Base-by-base conservation (phyloP, 2,888 invertebrate genomes). In the Drosophila picticornis region DNA sequence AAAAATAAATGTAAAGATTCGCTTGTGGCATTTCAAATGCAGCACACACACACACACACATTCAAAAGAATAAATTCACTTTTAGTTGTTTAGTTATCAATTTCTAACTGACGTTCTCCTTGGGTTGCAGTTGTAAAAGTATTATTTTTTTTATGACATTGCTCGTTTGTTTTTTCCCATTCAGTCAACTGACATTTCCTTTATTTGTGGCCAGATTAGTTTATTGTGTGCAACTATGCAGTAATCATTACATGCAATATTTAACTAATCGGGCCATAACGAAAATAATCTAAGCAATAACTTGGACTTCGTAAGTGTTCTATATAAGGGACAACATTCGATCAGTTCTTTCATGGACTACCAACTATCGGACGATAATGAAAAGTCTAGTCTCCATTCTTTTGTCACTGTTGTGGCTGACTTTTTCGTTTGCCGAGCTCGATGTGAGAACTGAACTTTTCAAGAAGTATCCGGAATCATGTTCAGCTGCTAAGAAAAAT, bases 401-500 rank as follows among this genome's bases (percentile, higher is more conserved):
- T 11, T 31, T 65, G 53, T 34, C 72, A 48, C 43, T 57, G 10
- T 10, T 55, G 9, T 65, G 53, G 38, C 53, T 75, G 50, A 22
- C 31, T 5, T 13, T 57, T 4, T 31, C 32, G 29, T n/a, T 19
- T 11, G 73, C 58, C 22, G 57, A 31, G 7, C 16, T 10, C 2
- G 7, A 63, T 25, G 11, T 38, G n/a, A n/a, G 7, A 9, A 34
- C 16, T 19, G 4, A 11, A 13, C 36, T 36, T 1, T 34, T 40
- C 5, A 65, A 64, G 4, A 70, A 70, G 11, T 66, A 65, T 63
- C 62, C 70, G 3, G 65, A 59, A 11, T 80, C 77, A 16, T 77
- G 77, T 4, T 31, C 51, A 10, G 31, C 61, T 13, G 75, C 76
- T 22, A 77, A 60, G 13, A 70, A 70, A 16, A 80, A 75, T 67